These are phyloP conservation scores for Pithys albifrons DNA, from an alignment of 2,113 vertebrate species.

Conservation along the genomic window DNA sequence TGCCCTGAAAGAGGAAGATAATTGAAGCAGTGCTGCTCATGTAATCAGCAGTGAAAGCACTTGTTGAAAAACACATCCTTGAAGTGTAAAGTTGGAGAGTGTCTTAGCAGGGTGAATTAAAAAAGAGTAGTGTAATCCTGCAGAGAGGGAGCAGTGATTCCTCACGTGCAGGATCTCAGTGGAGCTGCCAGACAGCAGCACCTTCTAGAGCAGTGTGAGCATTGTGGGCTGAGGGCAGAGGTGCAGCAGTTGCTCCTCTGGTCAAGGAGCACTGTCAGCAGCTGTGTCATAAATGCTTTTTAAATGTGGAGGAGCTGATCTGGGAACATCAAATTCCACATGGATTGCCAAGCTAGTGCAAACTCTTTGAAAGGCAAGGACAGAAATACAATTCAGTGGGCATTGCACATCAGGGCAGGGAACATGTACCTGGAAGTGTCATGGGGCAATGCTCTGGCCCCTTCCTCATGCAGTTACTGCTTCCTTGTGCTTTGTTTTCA, in stretches of 20 bases:
- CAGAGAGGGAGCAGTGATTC: neutral
- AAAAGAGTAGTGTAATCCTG: neutral
- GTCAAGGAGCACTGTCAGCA: neutral
- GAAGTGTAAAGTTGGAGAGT: neutral
- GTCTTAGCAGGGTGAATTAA: neutral
- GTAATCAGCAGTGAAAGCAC: neutral
- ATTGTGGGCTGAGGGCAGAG: neutral
- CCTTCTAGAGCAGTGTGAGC: neutral
- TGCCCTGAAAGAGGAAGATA: neutral
- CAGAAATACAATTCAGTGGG: neutral
- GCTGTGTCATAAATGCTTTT: neutral
- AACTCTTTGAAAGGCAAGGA: neutral
- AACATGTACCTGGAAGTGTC: neutral
- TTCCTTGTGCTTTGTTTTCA: neutral
- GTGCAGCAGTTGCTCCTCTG: neutral
- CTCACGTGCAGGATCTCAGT: neutral
- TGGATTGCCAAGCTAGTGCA: neutral
- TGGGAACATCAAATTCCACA: neutral
- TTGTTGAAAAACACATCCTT: neutral
- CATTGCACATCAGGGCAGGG: accelerated
- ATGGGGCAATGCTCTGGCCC: neutral
- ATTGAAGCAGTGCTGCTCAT: neutral
- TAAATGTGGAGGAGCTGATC: neutral
- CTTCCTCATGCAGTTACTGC: neutral
- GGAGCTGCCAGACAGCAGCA: neutral